Base-by-base conservation (phyloP, 2,797 vertebrate genomes). In the Girardinus metallicus region DNA sequence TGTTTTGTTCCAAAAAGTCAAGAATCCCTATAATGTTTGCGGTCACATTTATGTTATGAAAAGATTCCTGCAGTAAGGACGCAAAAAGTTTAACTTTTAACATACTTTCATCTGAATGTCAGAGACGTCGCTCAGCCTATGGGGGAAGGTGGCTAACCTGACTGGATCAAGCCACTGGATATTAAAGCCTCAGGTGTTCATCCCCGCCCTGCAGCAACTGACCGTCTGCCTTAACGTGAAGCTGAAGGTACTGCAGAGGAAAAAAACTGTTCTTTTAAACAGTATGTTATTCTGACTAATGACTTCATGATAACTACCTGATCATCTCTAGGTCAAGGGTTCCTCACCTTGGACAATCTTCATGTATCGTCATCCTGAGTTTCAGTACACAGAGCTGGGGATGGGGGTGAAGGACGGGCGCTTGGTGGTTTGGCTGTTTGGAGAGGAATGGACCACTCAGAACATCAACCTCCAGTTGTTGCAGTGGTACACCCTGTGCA, bases 401-500 rank as follows among this genome's bases (percentile, higher is more conserved):
- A 75, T 97, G 29, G 93, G 80, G 1, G 89, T 91, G 1, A 41
- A 29, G 0, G 0, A 0, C 1, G 39, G 66, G 0, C 11, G 1
- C 0, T 76, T 97, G 2, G 47, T 87, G 46, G 85, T 96, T 12
- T 94, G 90, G 93, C 78, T 96, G 75, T 95, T 95, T 57, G 95
- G 94, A 8, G 39, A 0, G 0, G 62, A 88, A 83, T 95, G 94
- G 95, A 80, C n/a, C 0, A 64, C 86, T 0, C 0, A 26, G 7
- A 1, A 7, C 0, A 0, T 88, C 1, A 0, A 0, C 4, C 71
- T 96, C 5, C 0, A 0, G 6, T 9, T 5, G 21, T 49, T 21
- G 0, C 23, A 4, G 15, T 97, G 96, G 96, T 84, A 95, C 84
- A 83, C 87, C 0, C 1, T 96, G 53, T 97, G 96, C 46, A 73